phyloP scores from a whole-genome alignment of 2,797 vertebrate genomes.

The Prionace glauca region DNA sequence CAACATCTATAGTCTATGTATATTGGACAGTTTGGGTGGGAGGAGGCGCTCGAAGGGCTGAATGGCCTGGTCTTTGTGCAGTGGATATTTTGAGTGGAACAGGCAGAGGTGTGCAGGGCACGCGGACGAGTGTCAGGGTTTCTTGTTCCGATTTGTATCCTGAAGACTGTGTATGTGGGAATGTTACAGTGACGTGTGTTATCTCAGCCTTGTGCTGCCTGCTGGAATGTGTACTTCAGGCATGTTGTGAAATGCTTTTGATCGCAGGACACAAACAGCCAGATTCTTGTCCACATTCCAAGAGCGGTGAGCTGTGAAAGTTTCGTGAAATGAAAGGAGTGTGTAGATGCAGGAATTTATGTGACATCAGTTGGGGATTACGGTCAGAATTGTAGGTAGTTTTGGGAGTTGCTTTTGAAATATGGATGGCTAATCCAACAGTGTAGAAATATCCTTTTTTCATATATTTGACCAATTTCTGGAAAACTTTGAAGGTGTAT shows the following conservation, averaged over 20 bases:
- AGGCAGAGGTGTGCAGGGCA: too few relatives aligned
- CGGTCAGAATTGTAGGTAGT: not conserved
- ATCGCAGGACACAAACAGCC: not conserved
- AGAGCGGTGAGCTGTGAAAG: not conserved
- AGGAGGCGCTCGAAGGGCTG: not conserved
- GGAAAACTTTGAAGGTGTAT: not conserved
- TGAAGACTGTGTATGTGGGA: not conserved
- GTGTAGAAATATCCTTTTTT: not conserved
- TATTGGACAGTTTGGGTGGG: not conserved
- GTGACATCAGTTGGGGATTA: not conserved
- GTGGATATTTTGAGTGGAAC: too few relatives aligned
- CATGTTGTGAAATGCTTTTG: constrained; percentile 30
- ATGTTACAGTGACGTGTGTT: not conserved
- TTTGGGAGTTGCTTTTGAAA: not conserved
- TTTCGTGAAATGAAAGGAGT: too few relatives aligned
- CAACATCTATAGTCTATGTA: too few relatives aligned
- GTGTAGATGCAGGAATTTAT: not conserved
- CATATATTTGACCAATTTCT: not conserved
- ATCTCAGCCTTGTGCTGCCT: not conserved
- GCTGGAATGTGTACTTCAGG: not conserved
- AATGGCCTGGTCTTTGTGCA: not conserved
- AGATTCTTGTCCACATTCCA: not conserved
- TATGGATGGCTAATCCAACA: not conserved
- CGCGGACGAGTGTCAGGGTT: not conserved
- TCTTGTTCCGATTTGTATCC: not conserved